Evolutionary conservation across 64 coral and sea anemone species (phyloP).

Genomic region (Actinia equina): DNA sequence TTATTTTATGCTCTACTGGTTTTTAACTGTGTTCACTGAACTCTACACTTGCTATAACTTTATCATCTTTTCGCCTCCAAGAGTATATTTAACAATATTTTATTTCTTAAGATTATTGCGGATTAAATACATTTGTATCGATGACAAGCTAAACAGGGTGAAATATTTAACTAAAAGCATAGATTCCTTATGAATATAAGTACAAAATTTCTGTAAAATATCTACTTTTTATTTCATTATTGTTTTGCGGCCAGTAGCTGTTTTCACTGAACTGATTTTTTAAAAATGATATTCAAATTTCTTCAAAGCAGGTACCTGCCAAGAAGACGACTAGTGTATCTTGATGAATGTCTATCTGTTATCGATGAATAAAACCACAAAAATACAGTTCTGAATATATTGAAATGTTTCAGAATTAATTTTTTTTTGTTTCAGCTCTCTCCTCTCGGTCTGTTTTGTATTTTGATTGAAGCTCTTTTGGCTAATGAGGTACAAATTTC

Average conservation of each 20-base stretch:
- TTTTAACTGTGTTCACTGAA: background rate
- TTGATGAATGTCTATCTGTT: background rate
- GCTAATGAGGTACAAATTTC: background rate
- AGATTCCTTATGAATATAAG: no score
- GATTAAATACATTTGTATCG: background rate
- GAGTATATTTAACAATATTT: background rate
- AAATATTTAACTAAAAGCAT: no score
- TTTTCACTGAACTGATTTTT: background rate
- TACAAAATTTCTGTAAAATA: no score
- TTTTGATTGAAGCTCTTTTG: background rate
- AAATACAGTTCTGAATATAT: background rate
- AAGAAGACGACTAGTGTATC: background rate
- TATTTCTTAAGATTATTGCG: background rate
- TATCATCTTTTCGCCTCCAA: background rate
- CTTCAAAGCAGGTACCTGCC: slow-evolving; percentile 14
- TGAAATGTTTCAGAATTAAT: background rate
- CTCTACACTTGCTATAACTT: background rate
- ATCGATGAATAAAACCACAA: background rate
- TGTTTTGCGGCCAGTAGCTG: background rate
- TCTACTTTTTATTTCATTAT: no score
- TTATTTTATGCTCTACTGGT: background rate
- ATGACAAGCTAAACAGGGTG: no score
- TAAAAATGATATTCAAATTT: background rate
- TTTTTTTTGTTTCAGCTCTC: background rate
- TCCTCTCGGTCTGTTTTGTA: background rate